Base-by-base conservation (phyloP, 2,113 vertebrate species). In the Triplophysa dalaica region DNA sequence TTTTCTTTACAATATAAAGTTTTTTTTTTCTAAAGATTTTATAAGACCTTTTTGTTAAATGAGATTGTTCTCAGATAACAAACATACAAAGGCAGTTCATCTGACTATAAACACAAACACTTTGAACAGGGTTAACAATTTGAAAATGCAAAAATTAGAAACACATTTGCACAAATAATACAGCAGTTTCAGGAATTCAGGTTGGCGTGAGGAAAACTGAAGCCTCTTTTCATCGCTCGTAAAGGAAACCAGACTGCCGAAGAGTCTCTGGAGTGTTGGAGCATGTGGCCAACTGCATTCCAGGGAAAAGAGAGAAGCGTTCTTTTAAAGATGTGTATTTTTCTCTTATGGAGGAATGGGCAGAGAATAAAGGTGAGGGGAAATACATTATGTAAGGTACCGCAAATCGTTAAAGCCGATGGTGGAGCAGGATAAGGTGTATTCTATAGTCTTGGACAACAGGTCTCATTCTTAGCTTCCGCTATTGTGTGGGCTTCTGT, bases 341-440 rank as follows among this genome's bases (percentile, higher is more conserved):
- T 80, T 80, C 78, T 66, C 77, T 72, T 50, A 80, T 80, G 67
- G 48, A 64, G 66, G 86, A 87, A 86, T 86, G 61, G 84, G 80
- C 87, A 85, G 77, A 84, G 85, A 70, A 69, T 65, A 26, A 78
- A 77, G 75, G 80, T 77, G 9, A 58, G 77, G 22, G 75, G 58
- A 50, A 82, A 90, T 89, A 90, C 88, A 78, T 84, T 90, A 89
- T 87, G 84, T 89, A 91, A 92, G 78, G 7, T 50, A 77, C 74
- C 70, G 64, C 52, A 82, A 81, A 87, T 84, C 87, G 83, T 89
- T 86, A 83, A 85, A 90, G 84, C 89, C 84, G 84, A 83, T 81
- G 85, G 84, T 88, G 85, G 86, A 82, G 80, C 88, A 91, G 90
- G 89, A 92, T 92, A 89, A 87, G 80, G 87, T 90, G 88, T 87